A percentile compares a stretch with the other conserved stretches of the same genome.
phyloP scores from a whole-genome alignment of 1,140 invertebrate species.

The Druon quercuslanigerum region DNA sequence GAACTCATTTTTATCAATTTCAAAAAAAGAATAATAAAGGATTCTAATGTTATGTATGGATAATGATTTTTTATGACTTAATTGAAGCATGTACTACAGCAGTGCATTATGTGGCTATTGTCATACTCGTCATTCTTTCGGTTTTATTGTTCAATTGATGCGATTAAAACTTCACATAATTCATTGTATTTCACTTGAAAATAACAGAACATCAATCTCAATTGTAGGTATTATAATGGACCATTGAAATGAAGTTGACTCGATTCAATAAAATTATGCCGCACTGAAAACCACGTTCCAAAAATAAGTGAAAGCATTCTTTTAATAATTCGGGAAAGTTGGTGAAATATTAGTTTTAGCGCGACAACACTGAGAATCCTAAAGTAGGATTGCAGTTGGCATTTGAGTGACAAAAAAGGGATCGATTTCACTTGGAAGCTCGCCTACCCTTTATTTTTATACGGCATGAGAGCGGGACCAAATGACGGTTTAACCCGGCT shows the following conservation, averaged over 20 bases:
- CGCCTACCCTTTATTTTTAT: constrained; percentile 28
- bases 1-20: no score
- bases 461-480: constrained; percentile 25
- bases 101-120: no score
- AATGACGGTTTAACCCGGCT: constrained; percentile 28
- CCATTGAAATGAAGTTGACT: not conserved
- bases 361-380: constrained; percentile 8
- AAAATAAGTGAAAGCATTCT: constrained; percentile 18
- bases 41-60: no score
- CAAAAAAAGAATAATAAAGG: no score
- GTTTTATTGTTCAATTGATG: no score
- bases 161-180: no score
- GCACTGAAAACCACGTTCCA: constrained; percentile 1
- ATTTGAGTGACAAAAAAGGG: constrained; percentile 26
- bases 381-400: constrained; percentile 20
- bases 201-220: no score
- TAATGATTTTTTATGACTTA: no score
- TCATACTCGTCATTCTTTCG: no score
- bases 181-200: no score
- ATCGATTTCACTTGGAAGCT: constrained; percentile 31
- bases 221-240: no score
- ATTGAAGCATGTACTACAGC: no score
- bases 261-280: not conserved
- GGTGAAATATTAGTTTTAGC: constrained; percentile 15
- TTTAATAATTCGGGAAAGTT: constrained; percentile 10